phyloP scores from a whole-genome alignment of 2,888 invertebrate genomes.

The Nasonia oneida region DNA sequence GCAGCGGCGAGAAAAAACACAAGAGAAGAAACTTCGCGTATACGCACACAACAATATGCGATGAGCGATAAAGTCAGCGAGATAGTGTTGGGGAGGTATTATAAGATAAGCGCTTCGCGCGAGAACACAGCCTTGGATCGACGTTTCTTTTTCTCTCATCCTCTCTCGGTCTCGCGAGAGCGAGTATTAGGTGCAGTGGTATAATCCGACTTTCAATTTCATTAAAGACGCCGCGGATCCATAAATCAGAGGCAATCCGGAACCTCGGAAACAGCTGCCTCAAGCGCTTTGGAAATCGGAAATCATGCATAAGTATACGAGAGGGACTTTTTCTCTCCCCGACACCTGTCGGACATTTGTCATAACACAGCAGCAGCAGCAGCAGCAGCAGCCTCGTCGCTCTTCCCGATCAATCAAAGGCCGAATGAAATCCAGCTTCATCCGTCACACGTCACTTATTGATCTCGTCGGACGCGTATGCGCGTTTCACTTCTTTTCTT shows the following conservation, averaged over 20 bases:
- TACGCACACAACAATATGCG: constrained; percentile 15
- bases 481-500: constrained; percentile 23
- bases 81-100: constrained; percentile 20
- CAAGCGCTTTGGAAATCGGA: not conserved
- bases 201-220: not conserved
- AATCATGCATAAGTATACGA: not conserved
- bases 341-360: constrained; percentile 19
- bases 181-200: no score
- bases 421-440: not conserved
- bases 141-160: not conserved
- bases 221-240: not conserved
- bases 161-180: no score
- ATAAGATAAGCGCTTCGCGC: constrained; percentile 28
- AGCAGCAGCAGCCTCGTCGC: not conserved
- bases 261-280: not conserved
- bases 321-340: not conserved
- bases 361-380: not conserved
- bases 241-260: constrained; percentile 3
- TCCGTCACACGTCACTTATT: constrained; percentile 4
- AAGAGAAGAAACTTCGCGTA: not conserved
- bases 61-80: constrained; percentile 35
- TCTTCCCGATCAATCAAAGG: constrained; percentile 3
- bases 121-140: constrained; percentile 8
- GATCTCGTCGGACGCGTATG: not conserved
- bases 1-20: not conserved